These are phyloP conservation scores for Clitarchus hookeri DNA, from an alignment of 2,888 invertebrate species.

Conservation along the genomic window DNA sequence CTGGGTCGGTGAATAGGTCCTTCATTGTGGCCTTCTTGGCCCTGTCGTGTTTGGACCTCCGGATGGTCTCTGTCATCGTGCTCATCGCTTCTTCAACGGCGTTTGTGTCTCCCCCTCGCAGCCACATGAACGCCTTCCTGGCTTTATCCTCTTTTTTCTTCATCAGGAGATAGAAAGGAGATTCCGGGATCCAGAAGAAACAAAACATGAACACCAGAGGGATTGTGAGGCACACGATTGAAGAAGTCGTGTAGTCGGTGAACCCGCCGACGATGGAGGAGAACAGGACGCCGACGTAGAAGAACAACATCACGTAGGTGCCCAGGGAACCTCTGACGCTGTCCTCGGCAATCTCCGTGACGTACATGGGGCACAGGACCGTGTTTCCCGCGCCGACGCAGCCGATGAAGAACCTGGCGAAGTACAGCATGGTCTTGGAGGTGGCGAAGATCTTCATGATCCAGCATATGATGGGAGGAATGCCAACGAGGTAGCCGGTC, in stretches of 20 bases:
- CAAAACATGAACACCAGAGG: conserved; percentile 57
- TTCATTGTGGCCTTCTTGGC: conserved; percentile 37
- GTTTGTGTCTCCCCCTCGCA: conserved; percentile 47
- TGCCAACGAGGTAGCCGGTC: conserved; percentile 57
- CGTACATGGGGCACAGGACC: conserved; percentile 63
- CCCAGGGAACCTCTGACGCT: conserved; percentile 64
- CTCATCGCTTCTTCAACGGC: conserved; percentile 49
- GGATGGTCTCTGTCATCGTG: conserved; percentile 44
- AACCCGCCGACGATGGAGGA: conserved; percentile 59
- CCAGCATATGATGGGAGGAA: conserved; percentile 65
- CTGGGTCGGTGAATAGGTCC: conserved; percentile 53
- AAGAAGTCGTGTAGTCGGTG: conserved; percentile 57
- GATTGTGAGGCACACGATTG: conserved; percentile 58
- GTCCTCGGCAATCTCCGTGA: conserved; percentile 66
- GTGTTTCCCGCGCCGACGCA: conserved; percentile 60
- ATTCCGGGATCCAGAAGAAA: conserved; percentile 62
- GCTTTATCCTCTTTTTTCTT: conserved; percentile 56
- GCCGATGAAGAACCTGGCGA: conserved; percentile 63
- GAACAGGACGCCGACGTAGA: conserved; percentile 56
- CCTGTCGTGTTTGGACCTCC: conserved; percentile 33
- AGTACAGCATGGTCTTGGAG: conserved; percentile 56
- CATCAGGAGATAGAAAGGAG: conserved; percentile 61
- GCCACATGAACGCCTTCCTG: conserved; percentile 48
- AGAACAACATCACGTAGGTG: conserved; percentile 57
- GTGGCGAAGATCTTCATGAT: conserved; percentile 58